Evolutionary conservation across 2,113 vertebrate species (phyloP), one percentile per base, ranked within the genome.

Genomic region (Salvelinus fontinalis): DNA sequence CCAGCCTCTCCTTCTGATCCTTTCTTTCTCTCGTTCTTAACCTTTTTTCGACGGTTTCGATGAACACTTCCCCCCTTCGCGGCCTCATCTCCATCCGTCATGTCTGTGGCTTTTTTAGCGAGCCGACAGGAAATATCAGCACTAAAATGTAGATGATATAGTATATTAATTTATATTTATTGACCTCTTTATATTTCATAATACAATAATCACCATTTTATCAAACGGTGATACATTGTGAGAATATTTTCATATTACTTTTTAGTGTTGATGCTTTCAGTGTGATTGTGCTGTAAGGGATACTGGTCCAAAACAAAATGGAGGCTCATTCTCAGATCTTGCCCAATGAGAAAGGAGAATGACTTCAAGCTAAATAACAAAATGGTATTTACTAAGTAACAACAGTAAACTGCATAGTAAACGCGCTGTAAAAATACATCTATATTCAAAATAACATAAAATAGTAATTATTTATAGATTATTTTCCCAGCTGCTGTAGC

Each of bases 1-100:
- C 92, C 91, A 92, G 89, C 90, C 86, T 87, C 86, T 90, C 85
- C 91, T 91, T 89, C 89, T 90, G 83, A 92, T 91, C 90, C 88
- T 83, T 88, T 87, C 85, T 77, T 60, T 64, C 85, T 83, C 87
- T 85, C 81, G 82, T 89, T 90, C 89, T 67, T 85, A 9, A 84
- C 57, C n/a, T 81, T 84, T 73, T 66, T 67, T 82, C 78, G 85
- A 70, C 79, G 75, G 79, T 85, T 86, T 84, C 69, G 24, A 79
- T 85, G 81, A 82, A 77, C 86, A 81, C 66, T 64, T 81, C 81
- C 78, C 76, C 77, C 84, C 86, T 80, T 74, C 79, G 65, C 66
- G 65, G 5, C 14, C 79, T 60, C 31, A 64, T 73, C 65, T 68
- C 77, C 81, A 66, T 14, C 73, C 75, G 54, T 27, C 78, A 57